A percentile compares a stretch with the other conserved stretches of the same genome.
These are phyloP conservation scores for Sturmia bella DNA, from an alignment of 2,888 invertebrate genomes.

Conservation along the genomic window DNA sequence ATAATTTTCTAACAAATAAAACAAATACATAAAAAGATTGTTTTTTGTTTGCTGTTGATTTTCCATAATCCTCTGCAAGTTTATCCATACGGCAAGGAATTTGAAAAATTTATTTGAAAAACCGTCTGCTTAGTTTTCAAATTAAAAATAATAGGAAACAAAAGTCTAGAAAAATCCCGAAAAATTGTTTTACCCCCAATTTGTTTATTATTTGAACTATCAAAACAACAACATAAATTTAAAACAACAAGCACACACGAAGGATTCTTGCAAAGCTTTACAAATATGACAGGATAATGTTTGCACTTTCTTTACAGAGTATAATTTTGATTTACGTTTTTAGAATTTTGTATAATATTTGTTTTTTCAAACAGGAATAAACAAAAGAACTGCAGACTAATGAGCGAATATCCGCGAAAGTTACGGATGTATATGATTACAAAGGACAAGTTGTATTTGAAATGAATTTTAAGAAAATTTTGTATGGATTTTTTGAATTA, in stretches of 20 bases:
- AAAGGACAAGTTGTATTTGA: too few relatives aligned
- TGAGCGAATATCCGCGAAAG: conserved; percentile 31
- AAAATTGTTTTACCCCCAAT: neutral
- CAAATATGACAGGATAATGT: conserved; percentile 27
- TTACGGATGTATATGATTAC: too few relatives aligned
- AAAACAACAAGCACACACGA: conserved; percentile 14
- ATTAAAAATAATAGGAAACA: conserved; percentile 30
- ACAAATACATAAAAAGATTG: conserved; percentile 17
- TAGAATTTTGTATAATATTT: neutral
- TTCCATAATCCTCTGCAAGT: conserved; percentile 27
- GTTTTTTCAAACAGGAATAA: neutral
- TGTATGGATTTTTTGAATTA: too few relatives aligned
- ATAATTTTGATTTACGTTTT: conserved; percentile 22
- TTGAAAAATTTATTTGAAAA: conserved; percentile 45
- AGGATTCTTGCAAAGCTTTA: conserved; percentile 3
- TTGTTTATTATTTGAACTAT: conserved; percentile 37
- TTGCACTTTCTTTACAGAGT: conserved; percentile 9
- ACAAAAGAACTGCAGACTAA: conserved; percentile 31
- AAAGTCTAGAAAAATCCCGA: neutral
- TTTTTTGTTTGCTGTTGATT: conserved; percentile 12
- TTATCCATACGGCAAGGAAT: conserved; percentile 39
- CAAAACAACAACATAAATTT: conserved; percentile 58
- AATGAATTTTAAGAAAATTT: too few relatives aligned
- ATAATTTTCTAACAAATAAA: conserved; percentile 48
- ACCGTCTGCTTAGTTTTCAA: conserved; percentile 59